A percentile compares a stretch with the other conserved stretches of the same genome.
Conservation (phyloP, 2,888 invertebrate species). For the Zaprionus obscuricornis region DNA sequence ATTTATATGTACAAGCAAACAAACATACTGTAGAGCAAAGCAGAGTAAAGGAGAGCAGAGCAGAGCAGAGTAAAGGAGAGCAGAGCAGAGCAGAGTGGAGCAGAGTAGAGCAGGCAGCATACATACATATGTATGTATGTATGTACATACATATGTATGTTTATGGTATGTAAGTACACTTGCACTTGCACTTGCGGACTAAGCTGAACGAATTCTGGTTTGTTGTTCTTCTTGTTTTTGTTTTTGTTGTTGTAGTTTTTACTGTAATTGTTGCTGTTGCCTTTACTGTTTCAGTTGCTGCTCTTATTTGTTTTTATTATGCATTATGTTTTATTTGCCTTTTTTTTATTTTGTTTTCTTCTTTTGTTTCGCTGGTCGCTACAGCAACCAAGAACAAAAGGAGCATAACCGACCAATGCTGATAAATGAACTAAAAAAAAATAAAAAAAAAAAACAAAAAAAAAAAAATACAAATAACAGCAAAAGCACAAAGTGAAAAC, state of each 20-base stretch:
- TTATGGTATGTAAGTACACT: conserved; percentile 30
- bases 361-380: conserved; percentile 7
- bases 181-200: conserved; percentile 55
- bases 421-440: conserved; percentile 7
- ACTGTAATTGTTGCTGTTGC: conserved; percentile 3
- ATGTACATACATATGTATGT: too few relatives aligned
- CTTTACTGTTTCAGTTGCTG: too few relatives aligned
- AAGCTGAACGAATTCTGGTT: conserved; percentile 55
- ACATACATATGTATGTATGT: background rate
- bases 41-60: too few relatives aligned
- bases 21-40: too few relatives aligned
- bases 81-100: too few relatives aligned
- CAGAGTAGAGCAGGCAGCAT: too few relatives aligned
- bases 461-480: too few relatives aligned
- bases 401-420: conserved; percentile 29
- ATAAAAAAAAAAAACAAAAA: too few relatives aligned
- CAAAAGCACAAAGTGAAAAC: conserved; percentile 35
- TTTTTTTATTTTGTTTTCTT: background rate
- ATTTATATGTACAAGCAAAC: background rate
- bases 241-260: conserved; percentile 3
- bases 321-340: conserved; percentile 28
- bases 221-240: conserved; percentile 27
- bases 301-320: conserved; percentile 36
- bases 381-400: conserved; percentile 42
- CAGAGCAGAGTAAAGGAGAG: too few relatives aligned